Base-by-base conservation (phyloP, 1,140 invertebrate genomes). In the Halictus rubicundus region DNA sequence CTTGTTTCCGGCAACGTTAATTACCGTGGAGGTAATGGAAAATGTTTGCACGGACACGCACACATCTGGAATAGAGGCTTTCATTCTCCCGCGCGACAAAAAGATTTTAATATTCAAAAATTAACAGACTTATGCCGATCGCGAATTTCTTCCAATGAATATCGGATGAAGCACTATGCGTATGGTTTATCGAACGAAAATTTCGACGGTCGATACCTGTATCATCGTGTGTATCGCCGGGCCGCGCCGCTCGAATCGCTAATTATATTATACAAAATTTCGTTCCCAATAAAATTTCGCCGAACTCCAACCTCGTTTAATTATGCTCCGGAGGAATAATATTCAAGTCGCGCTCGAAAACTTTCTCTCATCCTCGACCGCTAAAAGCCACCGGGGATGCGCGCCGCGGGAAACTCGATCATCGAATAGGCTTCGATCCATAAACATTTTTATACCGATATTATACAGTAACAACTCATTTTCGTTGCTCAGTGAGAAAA, bases 271-370 rank as follows among this genome's bases (percentile, higher is more conserved):
- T 9, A 54, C 72, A 59, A 59, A 76, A 76, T 25, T 68, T 59
- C 19, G 64, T 57, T n/a, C 23, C 27, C 16, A 37, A 57, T 68
- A 46, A 68, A 75, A 68, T 75, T 59, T 42, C 37, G 52, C 39
- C 12, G 10, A 2, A n/a, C 23, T 68, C 37, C 25, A 42, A 42
- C 63, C 23, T 19, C 46, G 37, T 68, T 75, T 76, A 68, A 76
- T 76, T 76, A 68, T 37, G 52, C n/a, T 8, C 16, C 25, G 64
- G 52, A 46, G 64, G 21, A 59, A 76, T 68, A 76, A 76, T 57
- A 68, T 76, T 68, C 37, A 68, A 59, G 25, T 76, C 37, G 10
- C 19, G 73, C 5, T 59, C 16, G 21, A 37, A 69, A 77, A 37
- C 60, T 59, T 68, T 16, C 25, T 27, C 12, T 42, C 10, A 8